These are phyloP conservation scores for Periplaneta americana DNA, from an alignment of 1,140 invertebrate species.

Conservation along the genomic window DNA sequence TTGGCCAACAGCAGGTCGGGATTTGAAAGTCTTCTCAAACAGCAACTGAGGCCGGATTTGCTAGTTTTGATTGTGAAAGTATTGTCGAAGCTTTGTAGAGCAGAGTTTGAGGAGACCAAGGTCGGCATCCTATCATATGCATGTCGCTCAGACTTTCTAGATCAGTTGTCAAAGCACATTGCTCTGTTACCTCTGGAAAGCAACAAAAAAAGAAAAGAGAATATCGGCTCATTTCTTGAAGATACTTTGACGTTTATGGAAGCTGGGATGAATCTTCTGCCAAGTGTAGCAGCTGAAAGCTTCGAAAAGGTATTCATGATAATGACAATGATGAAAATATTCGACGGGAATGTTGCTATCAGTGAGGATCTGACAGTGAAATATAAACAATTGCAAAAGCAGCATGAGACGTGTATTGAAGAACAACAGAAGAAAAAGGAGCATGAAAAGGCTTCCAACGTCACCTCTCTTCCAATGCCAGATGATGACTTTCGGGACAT, in stretches of 20 bases:
- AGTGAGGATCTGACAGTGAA: neutral
- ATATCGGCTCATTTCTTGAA: neutral
- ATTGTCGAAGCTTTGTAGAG: constrained; percentile 33
- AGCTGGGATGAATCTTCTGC: neutral
- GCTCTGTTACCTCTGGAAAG: neutral
- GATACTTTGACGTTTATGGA: constrained; percentile 3
- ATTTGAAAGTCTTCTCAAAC: constrained; percentile 18
- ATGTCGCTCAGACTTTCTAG: constrained; percentile 35
- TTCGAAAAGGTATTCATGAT: neutral
- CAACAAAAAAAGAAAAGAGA: neutral
- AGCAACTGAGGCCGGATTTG: constrained; percentile 17
- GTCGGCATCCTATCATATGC: constrained; percentile 33
- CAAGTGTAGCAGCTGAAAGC: neutral
- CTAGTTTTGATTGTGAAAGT: constrained; percentile 28
- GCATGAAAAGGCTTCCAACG: neutral
- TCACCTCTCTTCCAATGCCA: neutral
- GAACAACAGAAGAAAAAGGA: neutral
- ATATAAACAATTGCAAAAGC: neutral
- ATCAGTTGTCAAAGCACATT: constrained; percentile 6
- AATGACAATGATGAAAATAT: neutral
- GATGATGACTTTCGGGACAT: constrained; percentile 13
- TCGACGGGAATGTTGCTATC: too few species aligned
- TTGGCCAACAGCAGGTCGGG: constrained; percentile 2
- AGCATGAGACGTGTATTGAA: neutral
- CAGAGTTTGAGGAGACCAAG: constrained; percentile 36